Conservation (phyloP, 2,797 vertebrate genomes). For the Coendou prehensilis region DNA sequence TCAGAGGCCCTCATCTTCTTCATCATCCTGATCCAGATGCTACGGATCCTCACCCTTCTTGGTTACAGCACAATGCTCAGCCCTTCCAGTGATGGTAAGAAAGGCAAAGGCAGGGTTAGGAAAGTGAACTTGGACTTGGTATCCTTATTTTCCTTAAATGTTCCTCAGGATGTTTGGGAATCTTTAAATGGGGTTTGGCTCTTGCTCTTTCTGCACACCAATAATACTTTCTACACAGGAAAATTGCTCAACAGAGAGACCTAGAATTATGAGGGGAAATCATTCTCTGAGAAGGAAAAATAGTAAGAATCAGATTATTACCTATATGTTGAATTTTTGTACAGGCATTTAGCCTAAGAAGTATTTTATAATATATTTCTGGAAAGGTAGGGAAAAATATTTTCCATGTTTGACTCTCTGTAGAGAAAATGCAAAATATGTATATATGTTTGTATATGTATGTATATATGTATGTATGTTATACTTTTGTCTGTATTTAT, state of each 20-base stretch:
- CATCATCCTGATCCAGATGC: neutral
- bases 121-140: neutral
- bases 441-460: rapidly evolving
- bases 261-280: neutral
- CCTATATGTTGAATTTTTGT: neutral
- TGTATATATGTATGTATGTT: neutral
- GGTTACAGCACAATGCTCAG: rapidly evolving
- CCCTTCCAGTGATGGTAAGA: neutral
- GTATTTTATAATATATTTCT: neutral
- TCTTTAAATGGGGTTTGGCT: neutral
- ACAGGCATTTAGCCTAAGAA: neutral
- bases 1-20: neutral
- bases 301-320: neutral
- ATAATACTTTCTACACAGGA: neutral
- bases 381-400: neutral
- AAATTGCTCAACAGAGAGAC: rapidly evolving
- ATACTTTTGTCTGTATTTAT: neutral
- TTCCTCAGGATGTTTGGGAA: neutral
- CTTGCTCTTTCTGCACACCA: neutral
- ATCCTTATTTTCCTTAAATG: neutral
- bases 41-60: rapidly evolving
- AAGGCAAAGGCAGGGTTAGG: neutral
- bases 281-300: neutral
- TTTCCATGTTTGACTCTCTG: neutral
- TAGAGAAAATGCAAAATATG: neutral